Base-by-base conservation (phyloP, 2,797 vertebrate species). In the Crax fasciolata region DNA sequence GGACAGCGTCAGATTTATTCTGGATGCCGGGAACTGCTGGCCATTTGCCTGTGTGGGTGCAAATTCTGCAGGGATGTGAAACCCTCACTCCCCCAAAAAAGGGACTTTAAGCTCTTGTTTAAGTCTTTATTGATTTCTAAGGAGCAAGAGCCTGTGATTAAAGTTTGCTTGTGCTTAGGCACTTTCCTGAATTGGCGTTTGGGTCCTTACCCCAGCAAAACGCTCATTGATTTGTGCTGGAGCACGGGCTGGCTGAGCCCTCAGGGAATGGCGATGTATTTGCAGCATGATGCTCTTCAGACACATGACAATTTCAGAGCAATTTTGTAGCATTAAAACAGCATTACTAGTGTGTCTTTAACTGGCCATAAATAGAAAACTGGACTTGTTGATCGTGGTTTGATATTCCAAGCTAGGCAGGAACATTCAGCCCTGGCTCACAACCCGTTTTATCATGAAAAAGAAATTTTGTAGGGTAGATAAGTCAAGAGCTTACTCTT, bases 241-340 rank as follows among this genome's bases (percentile, higher is more conserved):
- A 79, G 74, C 86, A 77, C 30, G 39, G 89, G 81, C 94, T 87
- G 81, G 89, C 75, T 7, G 61, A 93, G 63, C 94, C 93, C 85
- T 70, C 1, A 0, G 91, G 92, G 89, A 86, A 24, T 2, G 32
- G 65, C 67, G 39, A 12, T 82, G 10, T 73, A 76, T 94, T 88
- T 93, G 80, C 71, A 93, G 84, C 1, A 1, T 18, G 58, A 62
- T 70, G 80, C 85, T 96, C 85, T 82, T 91, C 85, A 96, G 91
- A 82, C 89, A 93, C 71, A 67, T 41, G 80, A 94, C 89, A 84
- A 94, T 95, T 95, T 87, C 89, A 91, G 91, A 72, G 84, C 83
- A 91, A 90, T 96, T 96, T 84, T 84, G 30, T 52, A 87, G 89
- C 89, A 90, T 96, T 95, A 91, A 93, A 94, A 54, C 61, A 68